phyloP scores from a whole-genome alignment of 2,113 vertebrate genomes.

The Loxodonta africana region DNA sequence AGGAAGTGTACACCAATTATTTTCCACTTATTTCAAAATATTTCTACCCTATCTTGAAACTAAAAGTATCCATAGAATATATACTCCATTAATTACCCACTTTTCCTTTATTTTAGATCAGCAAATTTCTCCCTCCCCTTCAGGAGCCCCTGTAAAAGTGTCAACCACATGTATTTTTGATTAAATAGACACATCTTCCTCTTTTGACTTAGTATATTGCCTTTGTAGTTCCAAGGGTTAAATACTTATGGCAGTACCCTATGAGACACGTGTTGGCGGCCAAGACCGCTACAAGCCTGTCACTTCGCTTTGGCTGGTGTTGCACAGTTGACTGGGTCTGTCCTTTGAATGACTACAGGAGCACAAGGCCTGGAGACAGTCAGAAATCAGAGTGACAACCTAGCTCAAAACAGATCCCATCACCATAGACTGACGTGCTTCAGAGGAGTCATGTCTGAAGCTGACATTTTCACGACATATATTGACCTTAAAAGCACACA shows the following conservation, averaged over 20 bases:
- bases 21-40: slow-evolving; percentile 36
- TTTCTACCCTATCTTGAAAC: background rate
- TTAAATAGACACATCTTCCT: background rate
- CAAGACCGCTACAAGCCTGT: slow-evolving; percentile 18
- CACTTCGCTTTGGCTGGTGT: slow-evolving; percentile 49
- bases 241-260: background rate
- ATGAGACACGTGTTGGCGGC: background rate
- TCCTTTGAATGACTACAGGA: slow-evolving; percentile 43
- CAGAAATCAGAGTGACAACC: slow-evolving; percentile 72
- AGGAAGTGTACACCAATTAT: slow-evolving; percentile 26
- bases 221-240: background rate
- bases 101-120: background rate
- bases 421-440: slow-evolving; percentile 7
- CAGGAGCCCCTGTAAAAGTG: background rate
- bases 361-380: slow-evolving; percentile 60
- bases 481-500: background rate
- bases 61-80: background rate
- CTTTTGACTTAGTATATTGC: background rate
- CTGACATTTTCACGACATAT: background rate
- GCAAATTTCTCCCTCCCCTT: background rate
- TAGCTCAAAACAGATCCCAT: background rate
- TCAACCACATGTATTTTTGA: background rate
- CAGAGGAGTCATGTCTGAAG: background rate
- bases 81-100: background rate
- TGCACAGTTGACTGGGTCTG: slow-evolving; percentile 70